Conservation (phyloP, 2,113 vertebrate species). For the Alexandromys fortis region DNA sequence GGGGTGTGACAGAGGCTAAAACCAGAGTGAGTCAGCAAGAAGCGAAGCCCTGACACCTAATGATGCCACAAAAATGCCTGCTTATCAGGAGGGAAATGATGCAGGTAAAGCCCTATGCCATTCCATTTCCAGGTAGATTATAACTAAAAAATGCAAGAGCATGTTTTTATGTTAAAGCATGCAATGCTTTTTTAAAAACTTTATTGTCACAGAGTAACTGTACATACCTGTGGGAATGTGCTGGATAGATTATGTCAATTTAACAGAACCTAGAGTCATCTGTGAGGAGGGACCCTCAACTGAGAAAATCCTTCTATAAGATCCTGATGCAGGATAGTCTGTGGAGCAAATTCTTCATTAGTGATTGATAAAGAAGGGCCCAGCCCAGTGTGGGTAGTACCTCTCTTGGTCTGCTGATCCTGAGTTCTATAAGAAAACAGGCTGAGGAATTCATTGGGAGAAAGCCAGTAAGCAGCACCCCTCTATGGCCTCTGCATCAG, state of each 20-base stretch:
- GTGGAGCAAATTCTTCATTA: not conserved
- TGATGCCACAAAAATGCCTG: rapidly evolving
- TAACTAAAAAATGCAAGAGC: not conserved
- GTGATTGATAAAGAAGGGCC: not conserved
- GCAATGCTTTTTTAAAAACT: not conserved
- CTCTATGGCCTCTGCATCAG: not conserved
- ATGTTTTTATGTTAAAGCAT: not conserved
- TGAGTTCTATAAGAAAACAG: not conserved
- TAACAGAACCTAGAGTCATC: not conserved
- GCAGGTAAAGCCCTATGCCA: not conserved
- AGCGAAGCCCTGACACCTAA: not conserved
- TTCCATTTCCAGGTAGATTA: not conserved
- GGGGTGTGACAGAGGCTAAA: not conserved
- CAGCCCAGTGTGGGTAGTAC: not conserved
- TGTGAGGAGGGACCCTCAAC: not conserved
- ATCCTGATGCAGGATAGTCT: not conserved
- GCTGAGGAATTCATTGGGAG: not conserved
- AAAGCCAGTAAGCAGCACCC: not conserved
- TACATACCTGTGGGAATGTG: too few relatives aligned
- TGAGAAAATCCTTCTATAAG: not conserved
- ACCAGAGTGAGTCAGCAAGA: rapidly evolving
- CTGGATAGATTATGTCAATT: not conserved
- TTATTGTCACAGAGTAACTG: not conserved
- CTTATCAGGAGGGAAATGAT: not conserved
- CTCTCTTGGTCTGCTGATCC: not conserved